Evolutionary conservation across 2,113 vertebrate genomes (phyloP).

Genomic region (Xiphorhynchus elegans): DNA sequence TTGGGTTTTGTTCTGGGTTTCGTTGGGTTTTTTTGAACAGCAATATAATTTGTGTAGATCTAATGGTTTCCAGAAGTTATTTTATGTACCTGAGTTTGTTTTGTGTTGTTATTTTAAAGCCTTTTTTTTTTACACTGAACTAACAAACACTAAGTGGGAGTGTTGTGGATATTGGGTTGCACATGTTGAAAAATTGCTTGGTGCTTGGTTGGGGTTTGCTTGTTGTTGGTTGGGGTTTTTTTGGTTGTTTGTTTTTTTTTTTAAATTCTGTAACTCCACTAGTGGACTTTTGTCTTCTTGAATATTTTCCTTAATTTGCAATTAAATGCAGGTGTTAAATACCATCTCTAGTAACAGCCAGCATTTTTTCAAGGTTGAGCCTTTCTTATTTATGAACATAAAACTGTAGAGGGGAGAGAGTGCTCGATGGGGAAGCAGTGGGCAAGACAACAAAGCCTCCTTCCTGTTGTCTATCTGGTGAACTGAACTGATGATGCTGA

Average conservation of each 20-base stretch:
- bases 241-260: not conserved
- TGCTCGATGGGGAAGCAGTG: not conserved
- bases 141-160: not conserved
- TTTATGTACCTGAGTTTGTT: not conserved
- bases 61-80: not conserved
- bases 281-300: not conserved
- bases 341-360: not conserved
- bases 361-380: not conserved
- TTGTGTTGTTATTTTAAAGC: not conserved
- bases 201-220: not conserved
- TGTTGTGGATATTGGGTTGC: not conserved
- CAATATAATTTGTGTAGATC: not conserved
- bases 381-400: not conserved
- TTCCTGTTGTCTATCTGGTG: not conserved
- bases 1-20: not conserved
- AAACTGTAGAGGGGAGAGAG: not conserved
- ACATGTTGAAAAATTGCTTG: not conserved
- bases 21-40: not conserved
- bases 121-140: not conserved
- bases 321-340: accelerated
- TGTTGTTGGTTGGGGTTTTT: not conserved
- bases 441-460: not conserved
- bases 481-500: not conserved
- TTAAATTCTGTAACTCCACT: not conserved
- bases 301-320: not conserved